Conservation (phyloP, 2,797 vertebrate genomes). For the Diplodus sargus region DNA sequence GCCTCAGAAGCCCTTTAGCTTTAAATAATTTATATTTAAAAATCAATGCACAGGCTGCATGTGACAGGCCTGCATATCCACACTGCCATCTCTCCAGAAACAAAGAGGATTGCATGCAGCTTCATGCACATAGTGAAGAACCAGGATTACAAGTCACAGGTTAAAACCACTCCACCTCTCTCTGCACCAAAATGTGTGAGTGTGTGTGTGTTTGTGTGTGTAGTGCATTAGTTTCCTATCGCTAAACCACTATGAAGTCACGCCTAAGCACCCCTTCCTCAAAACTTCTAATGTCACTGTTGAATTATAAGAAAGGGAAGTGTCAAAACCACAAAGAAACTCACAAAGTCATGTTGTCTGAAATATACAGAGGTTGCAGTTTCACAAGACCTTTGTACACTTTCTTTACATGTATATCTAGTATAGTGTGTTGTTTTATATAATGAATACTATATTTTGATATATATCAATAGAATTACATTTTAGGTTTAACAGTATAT, state of each 20-base stretch:
- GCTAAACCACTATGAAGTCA: slow-evolving; percentile 13
- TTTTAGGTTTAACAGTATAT: not conserved
- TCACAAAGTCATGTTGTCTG: not conserved
- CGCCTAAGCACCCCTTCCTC: not conserved
- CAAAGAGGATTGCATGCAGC: not conserved
- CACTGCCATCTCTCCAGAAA: not conserved
- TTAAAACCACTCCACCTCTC: not conserved
- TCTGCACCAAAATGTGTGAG: not conserved
- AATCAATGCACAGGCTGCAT: not conserved
- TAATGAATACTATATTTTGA: not conserved
- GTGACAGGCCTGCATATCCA: not conserved
- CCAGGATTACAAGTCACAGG: no score
- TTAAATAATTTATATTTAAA: not conserved
- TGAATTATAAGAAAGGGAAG: slow-evolving; percentile 39
- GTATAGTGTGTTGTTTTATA: not conserved
- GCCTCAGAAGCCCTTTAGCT: not conserved
- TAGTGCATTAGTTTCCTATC: not conserved
- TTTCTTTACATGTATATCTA: not conserved
- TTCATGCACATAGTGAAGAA: not conserved
- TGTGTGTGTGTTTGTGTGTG: not conserved
- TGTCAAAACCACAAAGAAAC: slow-evolving; percentile 48
- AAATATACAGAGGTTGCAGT: not conserved
- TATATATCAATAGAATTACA: not conserved
- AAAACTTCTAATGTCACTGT: not conserved
- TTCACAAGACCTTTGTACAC: fast-evolving